These are phyloP conservation scores for Heliangelus exortis DNA, from an alignment of 2,797 vertebrate species.

Conservation along the genomic window DNA sequence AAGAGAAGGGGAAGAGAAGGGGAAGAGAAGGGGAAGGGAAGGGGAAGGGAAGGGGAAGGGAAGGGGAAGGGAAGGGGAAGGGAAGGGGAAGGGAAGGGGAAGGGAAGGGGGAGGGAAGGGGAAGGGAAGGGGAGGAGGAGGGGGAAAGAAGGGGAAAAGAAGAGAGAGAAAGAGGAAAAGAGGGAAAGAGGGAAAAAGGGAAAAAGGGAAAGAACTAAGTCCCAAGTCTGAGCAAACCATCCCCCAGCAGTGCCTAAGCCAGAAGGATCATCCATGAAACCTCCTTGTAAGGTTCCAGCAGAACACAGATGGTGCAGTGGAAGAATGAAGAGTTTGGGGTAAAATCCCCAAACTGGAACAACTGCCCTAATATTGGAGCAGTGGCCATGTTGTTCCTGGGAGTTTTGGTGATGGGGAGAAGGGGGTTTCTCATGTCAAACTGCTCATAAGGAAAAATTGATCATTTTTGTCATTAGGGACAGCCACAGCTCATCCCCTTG, in stretches of 20 bases:
- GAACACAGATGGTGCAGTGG: accelerated
- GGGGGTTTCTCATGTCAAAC: not conserved
- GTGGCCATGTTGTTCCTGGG: not conserved
- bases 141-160: no score
- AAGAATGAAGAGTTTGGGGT: not conserved
- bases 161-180: no score
- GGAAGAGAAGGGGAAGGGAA: no score
- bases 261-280: not conserved
- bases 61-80: no score
- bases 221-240: not conserved
- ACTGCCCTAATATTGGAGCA: not conserved
- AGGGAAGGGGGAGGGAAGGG: no score
- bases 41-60: no score
- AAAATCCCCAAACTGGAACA: not conserved
- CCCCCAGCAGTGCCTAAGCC: not conserved
- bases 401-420: not conserved
- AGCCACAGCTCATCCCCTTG: not conserved
- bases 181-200: no score
- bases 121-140: not conserved
- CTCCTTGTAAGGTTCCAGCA: not conserved
- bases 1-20: no score
- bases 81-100: no score
- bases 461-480: not conserved
- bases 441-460: not conserved
- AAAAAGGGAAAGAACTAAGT: not conserved